Evolutionary conservation across 2,797 vertebrate genomes (phyloP).

Genomic region (Zonotrichia albicollis): DNA sequence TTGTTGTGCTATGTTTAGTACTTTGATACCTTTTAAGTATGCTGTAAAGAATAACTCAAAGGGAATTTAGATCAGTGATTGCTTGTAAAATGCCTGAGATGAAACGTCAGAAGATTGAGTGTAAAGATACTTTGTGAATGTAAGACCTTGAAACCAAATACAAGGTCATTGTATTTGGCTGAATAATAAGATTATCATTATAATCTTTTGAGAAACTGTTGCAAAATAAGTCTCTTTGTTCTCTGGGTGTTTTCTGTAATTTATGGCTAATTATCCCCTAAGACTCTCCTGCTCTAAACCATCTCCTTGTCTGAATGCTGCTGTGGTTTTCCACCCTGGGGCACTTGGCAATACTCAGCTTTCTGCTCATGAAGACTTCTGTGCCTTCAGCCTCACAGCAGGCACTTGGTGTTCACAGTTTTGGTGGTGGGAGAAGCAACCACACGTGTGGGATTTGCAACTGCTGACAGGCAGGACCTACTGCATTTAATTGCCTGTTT

Average conservation of each 20-base stretch:
- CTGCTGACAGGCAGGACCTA: neutral
- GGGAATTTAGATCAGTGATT: constrained; percentile 12
- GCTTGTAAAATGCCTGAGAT: neutral
- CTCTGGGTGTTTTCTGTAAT: neutral
- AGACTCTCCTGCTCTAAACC: neutral
- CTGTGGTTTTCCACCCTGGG: neutral
- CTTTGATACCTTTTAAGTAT: neutral
- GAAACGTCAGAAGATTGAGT: neutral
- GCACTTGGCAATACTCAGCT: neutral
- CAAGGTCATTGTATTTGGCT: neutral
- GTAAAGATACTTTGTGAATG: neutral
- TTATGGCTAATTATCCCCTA: neutral
- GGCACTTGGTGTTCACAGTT: neutral
- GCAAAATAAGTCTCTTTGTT: neutral
- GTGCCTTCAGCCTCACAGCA: constrained; percentile 6
- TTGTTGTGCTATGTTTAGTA: constrained; percentile 4
- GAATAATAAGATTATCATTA: neutral
- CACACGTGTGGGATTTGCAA: neutral
- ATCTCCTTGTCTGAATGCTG: neutral
- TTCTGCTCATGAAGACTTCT: neutral
- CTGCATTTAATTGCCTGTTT: neutral
- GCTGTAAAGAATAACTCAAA: neutral
- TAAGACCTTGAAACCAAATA: neutral
- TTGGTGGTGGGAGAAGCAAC: neutral
- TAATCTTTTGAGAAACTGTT: neutral